Percentiles rank a stretch among this genome's conserved stretches.
Conservation (phyloP, 2,888 invertebrate genomes). For the Eristalis arbustorum region DNA sequence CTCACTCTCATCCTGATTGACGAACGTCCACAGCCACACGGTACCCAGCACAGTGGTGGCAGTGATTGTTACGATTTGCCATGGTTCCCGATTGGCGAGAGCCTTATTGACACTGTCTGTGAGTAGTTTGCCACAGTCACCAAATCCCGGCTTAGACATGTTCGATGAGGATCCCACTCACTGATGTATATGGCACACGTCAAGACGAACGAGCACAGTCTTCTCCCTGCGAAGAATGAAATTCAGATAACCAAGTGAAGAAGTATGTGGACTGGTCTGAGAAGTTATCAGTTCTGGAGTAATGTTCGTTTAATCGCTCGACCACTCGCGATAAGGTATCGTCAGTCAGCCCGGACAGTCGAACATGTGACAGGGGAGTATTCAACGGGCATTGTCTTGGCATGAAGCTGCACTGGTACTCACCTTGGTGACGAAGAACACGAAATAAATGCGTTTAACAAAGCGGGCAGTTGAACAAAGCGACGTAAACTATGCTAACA, state of each 20-base stretch:
- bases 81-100: conserved; percentile 87
- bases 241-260: background rate
- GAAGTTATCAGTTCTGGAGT: background rate
- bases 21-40: conserved; percentile 88
- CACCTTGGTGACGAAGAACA: background rate
- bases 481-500: background rate
- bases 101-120: conserved; percentile 82
- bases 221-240: background rate
- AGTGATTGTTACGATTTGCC: conserved; percentile 90
- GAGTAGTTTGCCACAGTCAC: conserved; percentile 72
- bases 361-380: background rate
- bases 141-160: background rate
- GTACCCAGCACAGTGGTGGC: conserved; percentile 86
- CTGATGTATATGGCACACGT: background rate
- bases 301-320: conserved; percentile 6
- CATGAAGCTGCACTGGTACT: background rate
- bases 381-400: background rate
- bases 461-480: background rate
- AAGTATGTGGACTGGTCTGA: background rate
- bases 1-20: conserved; percentile 87
- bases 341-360: background rate
- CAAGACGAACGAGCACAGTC: background rate
- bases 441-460: background rate
- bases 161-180: background rate
- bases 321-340: conserved; percentile 16